Percentiles rank a stretch among this genome's conserved stretches.
Conservation (phyloP, 1,140 invertebrate genomes). For the Aphelenchoides fujianensis region DNA sequence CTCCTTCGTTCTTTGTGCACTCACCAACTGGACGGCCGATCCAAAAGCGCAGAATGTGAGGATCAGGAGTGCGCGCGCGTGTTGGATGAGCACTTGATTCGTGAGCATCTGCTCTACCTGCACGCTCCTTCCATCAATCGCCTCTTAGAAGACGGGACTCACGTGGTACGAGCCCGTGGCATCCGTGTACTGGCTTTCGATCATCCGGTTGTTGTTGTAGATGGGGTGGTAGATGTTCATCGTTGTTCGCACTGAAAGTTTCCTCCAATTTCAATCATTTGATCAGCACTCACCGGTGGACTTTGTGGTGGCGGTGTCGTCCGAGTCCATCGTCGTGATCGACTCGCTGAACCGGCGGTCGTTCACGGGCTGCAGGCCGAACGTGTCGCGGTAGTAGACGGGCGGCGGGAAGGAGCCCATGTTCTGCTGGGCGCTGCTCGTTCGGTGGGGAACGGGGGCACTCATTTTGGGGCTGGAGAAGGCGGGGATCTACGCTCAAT, state of each 20-base stretch:
- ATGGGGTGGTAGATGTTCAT: conserved; percentile 49
- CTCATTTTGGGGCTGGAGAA: too few relatives aligned
- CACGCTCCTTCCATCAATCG: conserved; percentile 14
- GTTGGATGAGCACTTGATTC: conserved; percentile 46
- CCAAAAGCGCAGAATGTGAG: conserved; percentile 40
- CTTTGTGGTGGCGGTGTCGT: conserved; percentile 54
- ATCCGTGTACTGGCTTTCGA: conserved; percentile 39
- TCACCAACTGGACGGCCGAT: conserved; percentile 47
- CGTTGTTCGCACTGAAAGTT: conserved; percentile 46
- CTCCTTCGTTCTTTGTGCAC: conserved; percentile 9
- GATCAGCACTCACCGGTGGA: conserved; percentile 48
- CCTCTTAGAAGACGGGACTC: conserved; percentile 20
- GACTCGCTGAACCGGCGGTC: conserved; percentile 39
- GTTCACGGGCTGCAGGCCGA: conserved; percentile 46
- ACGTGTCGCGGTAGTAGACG: conserved; percentile 59
- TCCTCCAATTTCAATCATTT: not conserved
- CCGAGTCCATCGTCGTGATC: conserved; percentile 42
- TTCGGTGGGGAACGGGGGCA: conserved; percentile 32
- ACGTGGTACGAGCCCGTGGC: conserved; percentile 48
- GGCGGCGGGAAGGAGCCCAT: conserved; percentile 56
- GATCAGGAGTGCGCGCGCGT: conserved; percentile 45
- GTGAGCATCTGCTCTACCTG: conserved; percentile 55
- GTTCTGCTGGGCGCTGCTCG: conserved; percentile 43
- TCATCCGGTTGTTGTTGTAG: conserved; percentile 36
- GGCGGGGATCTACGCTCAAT: too few relatives aligned